Percentiles rank a stretch among this genome's conserved stretches.
Conservation (phyloP, 2,113 vertebrate species). For the Phoxinus phoxinus region DNA sequence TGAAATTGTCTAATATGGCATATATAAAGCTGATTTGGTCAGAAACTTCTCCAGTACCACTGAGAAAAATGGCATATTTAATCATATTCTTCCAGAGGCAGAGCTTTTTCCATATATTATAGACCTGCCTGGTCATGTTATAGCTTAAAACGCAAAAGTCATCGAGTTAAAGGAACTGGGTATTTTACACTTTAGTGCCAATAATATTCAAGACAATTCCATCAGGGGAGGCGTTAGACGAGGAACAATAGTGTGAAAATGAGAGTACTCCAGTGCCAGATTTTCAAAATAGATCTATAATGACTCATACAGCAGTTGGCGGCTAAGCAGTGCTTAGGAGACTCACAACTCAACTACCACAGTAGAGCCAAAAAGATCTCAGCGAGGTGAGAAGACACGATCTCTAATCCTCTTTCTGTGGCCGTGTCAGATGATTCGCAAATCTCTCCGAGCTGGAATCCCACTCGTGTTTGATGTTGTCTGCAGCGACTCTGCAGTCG, state of each 20-base stretch:
- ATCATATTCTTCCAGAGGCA: not conserved
- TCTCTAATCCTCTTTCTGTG: slow-evolving; percentile 47
- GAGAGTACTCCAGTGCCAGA: slow-evolving; percentile 20
- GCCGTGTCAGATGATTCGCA: slow-evolving; percentile 31
- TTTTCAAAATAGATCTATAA: slow-evolving; percentile 16
- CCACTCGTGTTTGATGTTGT: slow-evolving; percentile 45
- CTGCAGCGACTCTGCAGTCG: slow-evolving; percentile 19
- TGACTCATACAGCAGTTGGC: slow-evolving; percentile 5
- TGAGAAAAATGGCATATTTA: not conserved
- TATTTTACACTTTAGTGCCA: not conserved
- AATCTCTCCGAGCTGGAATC: slow-evolving; percentile 40
- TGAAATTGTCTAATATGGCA: not conserved
- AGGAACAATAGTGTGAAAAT: slow-evolving; percentile 33
- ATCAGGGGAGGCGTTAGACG: not conserved
- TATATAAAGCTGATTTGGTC: not conserved
- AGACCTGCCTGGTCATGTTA: not conserved
- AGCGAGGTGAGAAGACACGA: slow-evolving; percentile 28
- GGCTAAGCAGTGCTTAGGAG: slow-evolving; percentile 33
- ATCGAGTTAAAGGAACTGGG: not conserved
- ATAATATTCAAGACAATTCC: not conserved
- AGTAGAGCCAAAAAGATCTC: slow-evolving; percentile 27
- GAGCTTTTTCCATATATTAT: not conserved
- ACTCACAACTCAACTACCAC: not conserved
- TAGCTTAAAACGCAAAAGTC: not conserved
- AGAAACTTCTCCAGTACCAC: not conserved